phyloP scores from a whole-genome alignment of 2,113 vertebrate genomes.

The Centropristis striata region DNA sequence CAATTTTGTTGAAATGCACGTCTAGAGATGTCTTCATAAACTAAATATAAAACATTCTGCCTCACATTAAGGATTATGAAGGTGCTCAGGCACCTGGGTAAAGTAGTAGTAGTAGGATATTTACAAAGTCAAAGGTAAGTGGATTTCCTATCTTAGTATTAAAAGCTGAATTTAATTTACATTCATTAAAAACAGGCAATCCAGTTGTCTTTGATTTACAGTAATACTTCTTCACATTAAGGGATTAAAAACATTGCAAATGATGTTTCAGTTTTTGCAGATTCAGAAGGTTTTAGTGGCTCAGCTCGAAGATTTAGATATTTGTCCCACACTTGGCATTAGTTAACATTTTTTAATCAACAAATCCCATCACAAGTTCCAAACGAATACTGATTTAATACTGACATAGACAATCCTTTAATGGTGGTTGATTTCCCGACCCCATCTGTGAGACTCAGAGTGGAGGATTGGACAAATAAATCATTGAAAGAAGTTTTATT shows the following conservation, averaged over 20 bases:
- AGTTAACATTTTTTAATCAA: neutral
- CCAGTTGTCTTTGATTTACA: neutral
- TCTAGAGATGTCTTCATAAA: neutral
- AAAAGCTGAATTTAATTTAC: neutral
- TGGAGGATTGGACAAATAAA: too few relatives aligned
- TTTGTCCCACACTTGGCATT: neutral
- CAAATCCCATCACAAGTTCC: neutral
- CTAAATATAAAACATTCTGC: neutral
- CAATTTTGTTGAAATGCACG: neutral
- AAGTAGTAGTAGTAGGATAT: too few relatives aligned
- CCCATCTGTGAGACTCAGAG: neutral
- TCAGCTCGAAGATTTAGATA: too few relatives aligned
- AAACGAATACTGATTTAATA: constrained; percentile 2
- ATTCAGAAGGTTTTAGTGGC: neutral
- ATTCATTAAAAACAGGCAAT: neutral
- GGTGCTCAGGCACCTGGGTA: neutral
- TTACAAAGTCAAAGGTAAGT: neutral
- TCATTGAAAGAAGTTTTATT: too few relatives aligned
- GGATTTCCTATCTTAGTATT: neutral
- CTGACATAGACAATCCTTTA: neutral
- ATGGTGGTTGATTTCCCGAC: neutral
- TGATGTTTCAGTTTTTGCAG: neutral
- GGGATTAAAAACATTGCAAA: neutral
- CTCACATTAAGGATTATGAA: neutral
- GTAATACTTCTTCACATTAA: neutral